These are phyloP conservation scores for Astropecten irregularis DNA, from an alignment of 53 echinoderm and acorn worm species.

Conservation along the genomic window DNA sequence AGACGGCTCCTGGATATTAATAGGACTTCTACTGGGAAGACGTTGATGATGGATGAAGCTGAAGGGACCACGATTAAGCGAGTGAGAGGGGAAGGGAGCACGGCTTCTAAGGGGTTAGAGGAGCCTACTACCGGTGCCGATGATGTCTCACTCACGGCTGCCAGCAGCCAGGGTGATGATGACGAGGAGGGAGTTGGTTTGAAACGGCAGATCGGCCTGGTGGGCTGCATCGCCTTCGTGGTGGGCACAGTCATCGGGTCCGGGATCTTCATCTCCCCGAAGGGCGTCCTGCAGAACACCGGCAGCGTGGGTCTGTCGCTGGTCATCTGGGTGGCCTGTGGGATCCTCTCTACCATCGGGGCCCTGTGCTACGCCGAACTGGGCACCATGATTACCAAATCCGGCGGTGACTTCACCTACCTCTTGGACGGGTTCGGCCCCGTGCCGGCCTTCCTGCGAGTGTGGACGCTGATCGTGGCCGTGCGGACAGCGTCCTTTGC, in stretches of 20 bases:
- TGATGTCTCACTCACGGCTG: too few relatives aligned
- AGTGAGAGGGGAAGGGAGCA: neutral
- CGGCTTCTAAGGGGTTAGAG: too few relatives aligned
- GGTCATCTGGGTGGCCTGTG: constrained; percentile 76
- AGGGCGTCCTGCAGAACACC: constrained; percentile 56
- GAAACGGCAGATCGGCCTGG: constrained; percentile 63
- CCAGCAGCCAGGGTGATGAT: too few relatives aligned
- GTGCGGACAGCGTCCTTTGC: constrained; percentile 74
- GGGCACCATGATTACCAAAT: constrained; percentile 79
- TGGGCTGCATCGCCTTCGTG: constrained; percentile 43
- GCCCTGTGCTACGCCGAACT: constrained; percentile 95
- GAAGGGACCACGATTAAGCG: neutral
- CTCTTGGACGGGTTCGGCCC: constrained; percentile 67
- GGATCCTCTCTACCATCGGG: constrained; percentile 76
- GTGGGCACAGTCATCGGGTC: constrained; percentile 64
- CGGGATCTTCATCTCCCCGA: constrained; percentile 67
- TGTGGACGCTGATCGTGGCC: constrained; percentile 83
- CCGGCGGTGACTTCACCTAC: constrained; percentile 90
- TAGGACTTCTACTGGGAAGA: neutral
- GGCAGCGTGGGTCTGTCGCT: constrained; percentile 83
- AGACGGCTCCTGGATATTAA: too few relatives aligned
- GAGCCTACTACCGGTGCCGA: too few relatives aligned
- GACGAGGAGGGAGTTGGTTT: constrained; percentile 18
- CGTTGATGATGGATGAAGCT: neutral
- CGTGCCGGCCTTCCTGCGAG: constrained; percentile 68